phyloP scores from a whole-genome alignment of 2,113 vertebrate genomes.

The Myiozetetes cayanensis region DNA sequence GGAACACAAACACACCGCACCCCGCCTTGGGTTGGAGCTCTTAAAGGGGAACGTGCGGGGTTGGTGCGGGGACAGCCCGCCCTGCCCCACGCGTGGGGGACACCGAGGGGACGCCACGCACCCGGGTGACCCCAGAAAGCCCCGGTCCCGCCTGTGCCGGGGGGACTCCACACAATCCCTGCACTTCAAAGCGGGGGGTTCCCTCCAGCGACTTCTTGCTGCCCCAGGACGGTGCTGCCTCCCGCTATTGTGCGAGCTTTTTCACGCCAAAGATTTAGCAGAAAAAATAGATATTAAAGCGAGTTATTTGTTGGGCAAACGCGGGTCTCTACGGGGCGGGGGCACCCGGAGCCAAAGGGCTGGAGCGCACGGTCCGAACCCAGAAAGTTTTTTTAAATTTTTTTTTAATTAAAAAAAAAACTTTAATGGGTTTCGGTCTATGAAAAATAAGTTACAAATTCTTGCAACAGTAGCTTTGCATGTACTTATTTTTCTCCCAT shows the following conservation, averaged over 20 bases:
- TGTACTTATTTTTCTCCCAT: conserved; percentile 81
- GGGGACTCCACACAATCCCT: neutral
- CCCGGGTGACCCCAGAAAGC: neutral
- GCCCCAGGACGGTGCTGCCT: conserved; percentile 17
- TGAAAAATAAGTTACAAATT: conserved; percentile 78
- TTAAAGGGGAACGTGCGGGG: neutral
- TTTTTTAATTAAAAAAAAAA: neutral
- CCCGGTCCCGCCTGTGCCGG: neutral
- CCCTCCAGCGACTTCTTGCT: conserved; percentile 60
- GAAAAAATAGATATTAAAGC: conserved; percentile 8
- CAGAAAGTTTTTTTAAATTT: neutral
- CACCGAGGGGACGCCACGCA: neutral
- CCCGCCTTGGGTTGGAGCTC: neutral
- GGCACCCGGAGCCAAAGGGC: neutral
- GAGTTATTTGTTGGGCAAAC: neutral
- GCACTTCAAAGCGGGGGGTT: conserved; percentile 35
- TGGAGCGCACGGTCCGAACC: neutral
- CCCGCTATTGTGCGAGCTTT: conserved; percentile 36
- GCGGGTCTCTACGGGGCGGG: neutral
- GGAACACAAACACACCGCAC: neutral
- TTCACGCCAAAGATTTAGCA: conserved; percentile 48
- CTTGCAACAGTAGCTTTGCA: conserved; percentile 92
- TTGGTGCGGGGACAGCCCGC: neutral
- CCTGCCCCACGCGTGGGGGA: neutral
- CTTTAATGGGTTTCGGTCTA: conserved; percentile 65